phyloP scores from a whole-genome alignment of 2,888 invertebrate species.

The Conus canariensis region DNA sequence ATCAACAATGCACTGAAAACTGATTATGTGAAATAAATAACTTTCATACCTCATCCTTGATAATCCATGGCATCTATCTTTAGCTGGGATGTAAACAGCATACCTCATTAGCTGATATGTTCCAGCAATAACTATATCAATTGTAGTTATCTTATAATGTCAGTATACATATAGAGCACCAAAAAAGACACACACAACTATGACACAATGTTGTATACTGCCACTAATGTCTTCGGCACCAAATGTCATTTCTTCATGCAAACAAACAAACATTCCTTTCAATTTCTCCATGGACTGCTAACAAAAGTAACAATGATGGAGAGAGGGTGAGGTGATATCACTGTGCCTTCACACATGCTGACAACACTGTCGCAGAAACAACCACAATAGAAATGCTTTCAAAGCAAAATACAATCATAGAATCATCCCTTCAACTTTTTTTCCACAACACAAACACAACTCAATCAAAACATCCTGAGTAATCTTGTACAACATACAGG shows the following conservation, averaged over 20 bases:
- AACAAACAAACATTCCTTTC: neutral
- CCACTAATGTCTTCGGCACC: neutral
- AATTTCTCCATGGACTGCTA: neutral
- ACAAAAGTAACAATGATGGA: neutral
- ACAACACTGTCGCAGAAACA: neutral
- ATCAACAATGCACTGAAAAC: too few species aligned
- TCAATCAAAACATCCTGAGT: conserved; percentile 11
- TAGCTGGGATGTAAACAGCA: too few species aligned
- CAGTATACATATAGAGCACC: neutral
- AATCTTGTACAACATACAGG: neutral
- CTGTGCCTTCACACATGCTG: neutral
- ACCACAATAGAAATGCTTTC: neutral
- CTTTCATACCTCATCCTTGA: too few species aligned
- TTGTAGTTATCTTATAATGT: neutral
- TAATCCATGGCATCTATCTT: too few species aligned
- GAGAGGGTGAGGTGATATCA: neutral
- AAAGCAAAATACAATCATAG: neutral
- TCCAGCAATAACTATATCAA: too few species aligned
- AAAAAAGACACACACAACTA: neutral
- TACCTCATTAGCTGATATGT: too few species aligned
- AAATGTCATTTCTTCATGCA: neutral
- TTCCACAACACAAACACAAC: conserved; percentile 12
- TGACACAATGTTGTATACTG: neutral
- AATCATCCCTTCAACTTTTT: neutral
- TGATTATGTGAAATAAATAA: too few species aligned